Percentiles rank a stretch among this genome's conserved stretches.
Evolutionary conservation across 2,797 vertebrate species (phyloP).

Genomic region (Hozukius guyotensis): DNA sequence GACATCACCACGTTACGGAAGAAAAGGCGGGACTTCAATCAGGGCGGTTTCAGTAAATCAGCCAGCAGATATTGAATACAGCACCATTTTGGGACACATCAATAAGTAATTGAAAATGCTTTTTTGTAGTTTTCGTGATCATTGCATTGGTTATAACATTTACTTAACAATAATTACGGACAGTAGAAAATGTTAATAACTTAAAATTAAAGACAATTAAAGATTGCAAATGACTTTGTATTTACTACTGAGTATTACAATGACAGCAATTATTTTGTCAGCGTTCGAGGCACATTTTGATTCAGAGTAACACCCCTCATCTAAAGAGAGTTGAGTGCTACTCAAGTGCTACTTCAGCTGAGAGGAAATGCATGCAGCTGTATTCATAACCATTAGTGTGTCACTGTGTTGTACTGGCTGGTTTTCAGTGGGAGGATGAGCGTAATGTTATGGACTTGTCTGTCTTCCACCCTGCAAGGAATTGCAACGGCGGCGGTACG

Average conservation of each 20-base stretch:
- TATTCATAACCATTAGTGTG: constrained; percentile 33
- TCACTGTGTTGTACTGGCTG: constrained; percentile 7
- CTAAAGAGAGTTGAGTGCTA: background rate
- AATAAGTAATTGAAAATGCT: background rate
- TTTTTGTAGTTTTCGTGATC: background rate
- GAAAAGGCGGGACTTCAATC: too few relatives aligned
- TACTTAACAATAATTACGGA: background rate
- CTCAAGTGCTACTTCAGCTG: constrained; percentile 1
- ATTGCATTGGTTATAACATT: background rate
- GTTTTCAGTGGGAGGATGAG: constrained; percentile 33
- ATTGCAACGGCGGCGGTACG: constrained; percentile 16
- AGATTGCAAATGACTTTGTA: background rate
- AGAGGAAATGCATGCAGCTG: constrained; percentile 13
- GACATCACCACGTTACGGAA: too few relatives aligned
- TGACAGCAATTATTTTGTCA: background rate
- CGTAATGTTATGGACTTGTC: constrained; percentile 45
- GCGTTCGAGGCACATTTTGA: background rate
- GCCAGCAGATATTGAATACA: background rate
- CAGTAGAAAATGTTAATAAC: background rate
- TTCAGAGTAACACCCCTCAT: background rate
- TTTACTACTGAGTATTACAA: background rate
- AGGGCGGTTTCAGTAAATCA: background rate
- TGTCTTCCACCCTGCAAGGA: constrained; percentile 46
- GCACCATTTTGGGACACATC: background rate
- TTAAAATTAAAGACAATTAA: background rate